Percentiles rank a stretch among this genome's conserved stretches.
phyloP scores from a whole-genome alignment of 2,797 vertebrate genomes.

The Arrhamphus sclerolepis region DNA sequence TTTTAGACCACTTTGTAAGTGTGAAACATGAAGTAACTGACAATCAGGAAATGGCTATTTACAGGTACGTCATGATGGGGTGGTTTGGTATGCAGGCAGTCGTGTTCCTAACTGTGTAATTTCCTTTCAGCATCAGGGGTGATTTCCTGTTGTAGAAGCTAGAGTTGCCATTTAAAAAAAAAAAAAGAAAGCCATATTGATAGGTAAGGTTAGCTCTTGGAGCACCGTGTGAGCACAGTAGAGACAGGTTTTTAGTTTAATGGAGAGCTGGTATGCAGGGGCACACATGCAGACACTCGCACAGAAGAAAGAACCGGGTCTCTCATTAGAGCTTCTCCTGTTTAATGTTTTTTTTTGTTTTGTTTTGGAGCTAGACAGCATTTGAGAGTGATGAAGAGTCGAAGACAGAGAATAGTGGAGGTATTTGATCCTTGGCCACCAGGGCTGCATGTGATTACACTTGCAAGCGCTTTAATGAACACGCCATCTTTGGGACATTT shows the following conservation, averaged over 20 bases:
- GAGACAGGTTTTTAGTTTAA: conserved; percentile 33
- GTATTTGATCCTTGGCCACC: conserved; percentile 48
- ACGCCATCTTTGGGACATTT: conserved; percentile 48
- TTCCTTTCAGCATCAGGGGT: conserved; percentile 53
- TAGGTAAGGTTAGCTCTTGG: conserved; percentile 16
- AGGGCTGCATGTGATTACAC: conserved; percentile 55
- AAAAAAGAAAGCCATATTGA: background rate
- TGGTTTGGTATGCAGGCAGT: conserved; percentile 61
- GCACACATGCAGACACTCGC: conserved; percentile 16
- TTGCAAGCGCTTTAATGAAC: conserved; percentile 57
- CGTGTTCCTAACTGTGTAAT: conserved; percentile 58
- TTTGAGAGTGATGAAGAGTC: conserved; percentile 18
- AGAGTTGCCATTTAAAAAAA: background rate
- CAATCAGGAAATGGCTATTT: conserved; percentile 63
- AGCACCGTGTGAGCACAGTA: conserved; percentile 38
- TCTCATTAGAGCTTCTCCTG: conserved; percentile 28
- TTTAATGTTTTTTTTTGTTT: conserved; percentile 41
- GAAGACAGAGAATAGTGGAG: conserved; percentile 23
- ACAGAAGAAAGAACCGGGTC: conserved; percentile 12
- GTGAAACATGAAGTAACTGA: conserved; percentile 56
- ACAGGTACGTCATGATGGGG: conserved; percentile 40
- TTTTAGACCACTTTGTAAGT: conserved; percentile 56
- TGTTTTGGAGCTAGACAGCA: conserved; percentile 12
- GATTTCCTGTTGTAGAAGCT: conserved; percentile 45
- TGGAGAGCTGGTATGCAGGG: conserved; percentile 27